Base-by-base conservation (phyloP, 2,888 invertebrate species). In the Himalopsyche tibetana region DNA sequence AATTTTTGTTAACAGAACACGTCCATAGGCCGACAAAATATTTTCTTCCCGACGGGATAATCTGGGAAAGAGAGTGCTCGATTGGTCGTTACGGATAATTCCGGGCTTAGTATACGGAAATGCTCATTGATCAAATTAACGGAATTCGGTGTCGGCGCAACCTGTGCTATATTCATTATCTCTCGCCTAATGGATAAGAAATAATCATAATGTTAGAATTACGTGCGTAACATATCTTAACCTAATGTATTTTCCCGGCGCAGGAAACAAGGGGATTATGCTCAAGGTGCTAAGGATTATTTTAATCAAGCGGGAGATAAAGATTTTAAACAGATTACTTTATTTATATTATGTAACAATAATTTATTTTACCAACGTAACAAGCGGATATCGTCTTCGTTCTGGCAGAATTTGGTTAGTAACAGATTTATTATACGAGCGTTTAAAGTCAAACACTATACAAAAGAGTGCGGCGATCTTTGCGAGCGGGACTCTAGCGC, bases 1-100 rank as follows among this genome's bases (percentile, higher is more conserved):
- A 63, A 63, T 63, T 63, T 63, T 63, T 63, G 63, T 63, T 63
- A 63, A 63, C 63, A 63, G 63, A 63, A 63, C 63, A 63, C 63
- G 63, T 63, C 63, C 63, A 19, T 63, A 63, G 63, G 63, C 63
- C 63, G 63, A 63, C 63, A 19, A 63, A 63, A 63, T 63, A 63
- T 63, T 63, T 63, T 63, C 63, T 28, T 63, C 63, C 28, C 28
- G 63, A 11, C 63, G 63, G 63, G 63, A 63, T 63, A 63, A 63
- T 63, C 63, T 28, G 63, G 28, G 63, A 63, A 19, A 63, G 63
- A 63, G 63, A 63, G 63, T 63, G 63, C 63, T 63, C 63, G 63
- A 63, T 63, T 63, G 63, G 63, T 63, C 63, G 63, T 63, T 63
- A 63, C 63, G 63, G 63, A 28, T 63, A 63, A 63, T 63, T 63